These are phyloP conservation scores for Neoaliturus tenellus DNA, from an alignment of 2,888 invertebrate species.

Conservation along the genomic window DNA sequence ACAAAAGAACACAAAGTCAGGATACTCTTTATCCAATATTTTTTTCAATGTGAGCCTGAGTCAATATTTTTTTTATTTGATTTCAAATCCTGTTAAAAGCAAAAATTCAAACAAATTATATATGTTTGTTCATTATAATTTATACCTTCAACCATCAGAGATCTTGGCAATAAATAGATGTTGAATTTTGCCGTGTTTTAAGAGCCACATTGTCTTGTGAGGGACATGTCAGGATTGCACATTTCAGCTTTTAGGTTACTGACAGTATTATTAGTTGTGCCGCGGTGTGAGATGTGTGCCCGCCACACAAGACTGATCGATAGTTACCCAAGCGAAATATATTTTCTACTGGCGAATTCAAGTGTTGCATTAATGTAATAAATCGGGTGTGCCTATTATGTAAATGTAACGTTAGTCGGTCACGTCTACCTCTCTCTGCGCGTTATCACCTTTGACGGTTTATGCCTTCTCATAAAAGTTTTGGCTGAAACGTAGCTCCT, in stretches of 20 bases:
- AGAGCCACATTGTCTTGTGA: conserved; percentile 3
- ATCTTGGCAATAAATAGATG: too few species aligned
- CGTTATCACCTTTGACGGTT: too few species aligned
- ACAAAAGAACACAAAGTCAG: too few species aligned
- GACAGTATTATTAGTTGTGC: conserved; percentile 56
- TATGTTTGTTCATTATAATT: too few species aligned
- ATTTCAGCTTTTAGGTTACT: conserved; percentile 15
- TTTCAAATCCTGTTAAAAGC: background rate
- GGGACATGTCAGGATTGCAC: background rate
- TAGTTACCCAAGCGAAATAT: conserved; percentile 57
- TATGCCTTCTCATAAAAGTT: too few species aligned
- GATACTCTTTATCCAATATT: too few species aligned
- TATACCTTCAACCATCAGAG: too few species aligned
- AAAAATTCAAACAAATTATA: background rate
- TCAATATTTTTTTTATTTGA: too few species aligned
- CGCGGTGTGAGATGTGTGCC: conserved; percentile 24
- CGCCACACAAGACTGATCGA: conserved; percentile 54
- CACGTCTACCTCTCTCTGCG: background rate
- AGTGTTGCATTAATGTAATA: conserved; percentile 44
- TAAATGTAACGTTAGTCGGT: conserved; percentile 12
- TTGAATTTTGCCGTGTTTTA: too few species aligned
- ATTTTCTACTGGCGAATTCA: conserved; percentile 52
- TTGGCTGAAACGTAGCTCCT: too few species aligned
- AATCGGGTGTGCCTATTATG: conserved; percentile 54
- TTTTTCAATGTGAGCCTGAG: too few species aligned